phyloP scores from a whole-genome alignment of 2,797 vertebrate genomes.

The Buceros bicornis region DNA sequence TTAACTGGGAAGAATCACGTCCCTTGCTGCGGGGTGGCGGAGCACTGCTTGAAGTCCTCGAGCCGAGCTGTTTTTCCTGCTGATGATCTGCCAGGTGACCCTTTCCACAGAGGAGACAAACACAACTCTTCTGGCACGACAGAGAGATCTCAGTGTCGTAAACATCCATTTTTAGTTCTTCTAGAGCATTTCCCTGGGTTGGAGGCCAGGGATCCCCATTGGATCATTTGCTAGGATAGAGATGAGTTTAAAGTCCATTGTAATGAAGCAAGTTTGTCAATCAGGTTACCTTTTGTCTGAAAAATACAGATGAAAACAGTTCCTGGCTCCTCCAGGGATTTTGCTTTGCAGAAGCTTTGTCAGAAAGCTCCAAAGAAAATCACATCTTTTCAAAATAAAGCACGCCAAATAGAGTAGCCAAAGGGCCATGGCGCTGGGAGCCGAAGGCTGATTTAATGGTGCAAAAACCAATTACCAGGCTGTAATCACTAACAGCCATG shows the following conservation, averaged over 20 bases:
- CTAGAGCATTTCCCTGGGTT: background rate
- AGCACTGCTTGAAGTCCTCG: background rate
- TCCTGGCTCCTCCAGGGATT: background rate
- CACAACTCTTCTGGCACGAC: background rate
- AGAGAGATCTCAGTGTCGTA: background rate
- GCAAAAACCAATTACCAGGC: background rate
- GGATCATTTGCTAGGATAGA: background rate
- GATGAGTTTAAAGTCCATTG: background rate
- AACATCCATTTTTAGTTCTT: background rate
- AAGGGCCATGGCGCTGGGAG: fast-evolving
- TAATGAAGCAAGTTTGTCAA: background rate
- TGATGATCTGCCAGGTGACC: background rate
- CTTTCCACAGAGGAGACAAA: background rate
- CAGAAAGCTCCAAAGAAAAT: background rate
- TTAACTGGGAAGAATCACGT: background rate
- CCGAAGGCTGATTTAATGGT: background rate
- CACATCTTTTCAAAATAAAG: background rate
- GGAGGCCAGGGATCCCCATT: too few relatives aligned
- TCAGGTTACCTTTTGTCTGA: background rate
- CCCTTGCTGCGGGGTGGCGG: background rate
- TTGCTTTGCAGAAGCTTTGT: background rate
- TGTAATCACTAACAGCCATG: background rate
- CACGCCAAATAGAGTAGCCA: background rate
- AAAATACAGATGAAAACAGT: background rate
- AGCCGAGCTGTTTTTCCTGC: background rate